Percentiles rank a stretch among this genome's conserved stretches.
These are phyloP conservation scores for Dorcus hopei DNA, from an alignment of 2,888 invertebrate genomes.

Conservation along the genomic window DNA sequence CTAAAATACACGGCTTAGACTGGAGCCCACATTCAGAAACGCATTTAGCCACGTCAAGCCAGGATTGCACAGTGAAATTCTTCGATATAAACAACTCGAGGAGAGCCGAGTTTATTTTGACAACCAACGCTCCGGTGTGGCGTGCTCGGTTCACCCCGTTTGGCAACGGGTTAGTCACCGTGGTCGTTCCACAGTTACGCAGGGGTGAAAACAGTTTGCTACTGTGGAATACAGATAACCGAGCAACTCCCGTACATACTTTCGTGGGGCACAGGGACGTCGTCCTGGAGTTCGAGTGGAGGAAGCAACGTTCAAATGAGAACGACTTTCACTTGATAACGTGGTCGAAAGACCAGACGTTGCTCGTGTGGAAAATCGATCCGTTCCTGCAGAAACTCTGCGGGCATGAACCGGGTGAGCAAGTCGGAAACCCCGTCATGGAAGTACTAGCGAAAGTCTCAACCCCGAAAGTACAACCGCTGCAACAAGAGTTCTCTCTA, in stretches of 20 bases:
- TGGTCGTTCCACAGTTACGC: conserved; percentile 87
- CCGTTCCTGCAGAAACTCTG: conserved; percentile 80
- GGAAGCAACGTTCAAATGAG: conserved; percentile 60
- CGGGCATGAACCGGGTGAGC: conserved; percentile 60
- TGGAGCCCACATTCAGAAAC: conserved; percentile 88
- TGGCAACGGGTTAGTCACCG: conserved; percentile 69
- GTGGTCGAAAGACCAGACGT: conserved; percentile 92
- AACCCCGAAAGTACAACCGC: conserved; percentile 54
- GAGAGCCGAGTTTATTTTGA: conserved; percentile 79
- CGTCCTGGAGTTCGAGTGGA: conserved; percentile 93
- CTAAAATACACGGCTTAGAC: conserved; percentile 88
- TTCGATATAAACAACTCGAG: conserved; percentile 87
- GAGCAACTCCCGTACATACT: conserved; percentile 78
- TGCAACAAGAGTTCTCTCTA: conserved; percentile 74
- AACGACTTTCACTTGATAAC: conserved; percentile 82
- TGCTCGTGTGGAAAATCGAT: conserved; percentile 89
- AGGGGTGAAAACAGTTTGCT: conserved; percentile 82
- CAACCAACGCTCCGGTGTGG: conserved; percentile 87
- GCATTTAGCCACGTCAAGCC: conserved; percentile 86
- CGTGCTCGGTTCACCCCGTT: conserved; percentile 83
- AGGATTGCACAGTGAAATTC: conserved; percentile 93
- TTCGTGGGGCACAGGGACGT: conserved; percentile 94
- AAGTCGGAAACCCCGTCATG: conserved; percentile 18
- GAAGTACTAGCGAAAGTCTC: conserved; percentile 27
- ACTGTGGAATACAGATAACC: conserved; percentile 71